Percentiles rank a stretch among this genome's conserved stretches.
Evolutionary conservation across 1,140 invertebrate genomes (phyloP).

Genomic region (Lordiphosa mommai): DNA sequence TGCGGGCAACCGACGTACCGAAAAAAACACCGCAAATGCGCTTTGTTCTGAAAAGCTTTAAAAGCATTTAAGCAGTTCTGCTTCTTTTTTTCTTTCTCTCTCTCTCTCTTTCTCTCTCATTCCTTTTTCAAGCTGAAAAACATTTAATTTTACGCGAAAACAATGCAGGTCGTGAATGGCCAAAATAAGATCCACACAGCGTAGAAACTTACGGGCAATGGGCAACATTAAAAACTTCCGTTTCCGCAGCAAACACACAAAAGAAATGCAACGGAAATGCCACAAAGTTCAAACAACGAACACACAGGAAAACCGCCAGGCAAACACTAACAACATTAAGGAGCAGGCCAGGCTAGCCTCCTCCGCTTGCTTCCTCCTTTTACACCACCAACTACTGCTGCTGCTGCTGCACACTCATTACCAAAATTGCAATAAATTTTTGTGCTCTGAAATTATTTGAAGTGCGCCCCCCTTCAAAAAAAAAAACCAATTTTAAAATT

Average conservation of each 20-base stretch:
- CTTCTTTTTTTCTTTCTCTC: not conserved
- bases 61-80: slow-evolving; percentile 40
- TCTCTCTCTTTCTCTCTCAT: not conserved
- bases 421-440: slow-evolving; percentile 77
- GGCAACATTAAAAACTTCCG: slow-evolving; percentile 76
- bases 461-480: slow-evolving; percentile 62
- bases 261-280: slow-evolving; percentile 74
- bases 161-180: slow-evolving; percentile 31
- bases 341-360: slow-evolving; percentile 21
- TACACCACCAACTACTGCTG: not conserved
- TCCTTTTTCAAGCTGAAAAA: slow-evolving; percentile 31
- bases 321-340: slow-evolving; percentile 74
- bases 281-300: slow-evolving; percentile 72
- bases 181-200: slow-evolving; percentile 12
- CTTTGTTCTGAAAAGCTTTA: slow-evolving; percentile 19
- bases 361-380: not conserved
- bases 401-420: slow-evolving; percentile 63
- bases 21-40: slow-evolving; percentile 19
- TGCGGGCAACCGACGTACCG: slow-evolving; percentile 47
- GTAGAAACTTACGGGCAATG: slow-evolving; percentile 54
- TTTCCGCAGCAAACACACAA: slow-evolving; percentile 58
- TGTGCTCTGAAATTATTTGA: slow-evolving; percentile 71
- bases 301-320: slow-evolving; percentile 51
- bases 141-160: slow-evolving; percentile 69
- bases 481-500: slow-evolving; percentile 67